These are phyloP conservation scores for Cyanoderma ruficeps DNA, from an alignment of 2,113 vertebrate genomes.

Conservation along the genomic window DNA sequence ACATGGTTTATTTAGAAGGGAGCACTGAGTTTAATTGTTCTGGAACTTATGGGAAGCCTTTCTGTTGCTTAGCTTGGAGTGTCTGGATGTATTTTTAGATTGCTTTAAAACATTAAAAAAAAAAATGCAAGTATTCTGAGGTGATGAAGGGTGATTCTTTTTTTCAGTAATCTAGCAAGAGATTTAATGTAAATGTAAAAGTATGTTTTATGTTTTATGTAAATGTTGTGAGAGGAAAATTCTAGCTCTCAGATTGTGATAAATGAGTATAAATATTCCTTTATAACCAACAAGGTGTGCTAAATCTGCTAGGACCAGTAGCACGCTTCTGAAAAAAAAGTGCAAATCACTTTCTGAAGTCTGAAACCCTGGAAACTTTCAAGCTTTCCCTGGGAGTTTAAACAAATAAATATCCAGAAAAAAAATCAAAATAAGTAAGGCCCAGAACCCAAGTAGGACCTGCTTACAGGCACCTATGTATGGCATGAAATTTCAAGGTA, in stretches of 20 bases:
- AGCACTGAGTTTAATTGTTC: background rate
- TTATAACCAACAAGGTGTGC: background rate
- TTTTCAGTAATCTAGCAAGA: background rate
- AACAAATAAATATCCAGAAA: background rate
- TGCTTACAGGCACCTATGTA: background rate
- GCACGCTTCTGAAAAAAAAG: background rate
- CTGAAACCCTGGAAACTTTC: background rate
- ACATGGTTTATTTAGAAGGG: conserved; percentile 12
- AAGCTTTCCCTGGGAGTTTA: background rate
- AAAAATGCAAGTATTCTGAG: background rate
- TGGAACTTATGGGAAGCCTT: conserved; percentile 4
- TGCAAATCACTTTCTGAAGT: background rate
- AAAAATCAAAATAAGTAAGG: background rate
- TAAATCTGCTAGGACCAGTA: background rate
- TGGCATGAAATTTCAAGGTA: background rate
- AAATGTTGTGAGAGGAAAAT: background rate
- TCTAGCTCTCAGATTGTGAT: background rate
- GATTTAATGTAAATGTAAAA: too few relatives aligned
- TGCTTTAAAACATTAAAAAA: background rate
- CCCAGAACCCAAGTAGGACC: background rate
- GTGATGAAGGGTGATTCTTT: background rate
- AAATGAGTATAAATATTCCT: background rate
- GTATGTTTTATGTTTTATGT: background rate
- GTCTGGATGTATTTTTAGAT: background rate
- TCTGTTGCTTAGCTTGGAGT: background rate